Evolutionary conservation across 2,888 invertebrate genomes (phyloP).

Genomic region (Julus scandinavius): DNA sequence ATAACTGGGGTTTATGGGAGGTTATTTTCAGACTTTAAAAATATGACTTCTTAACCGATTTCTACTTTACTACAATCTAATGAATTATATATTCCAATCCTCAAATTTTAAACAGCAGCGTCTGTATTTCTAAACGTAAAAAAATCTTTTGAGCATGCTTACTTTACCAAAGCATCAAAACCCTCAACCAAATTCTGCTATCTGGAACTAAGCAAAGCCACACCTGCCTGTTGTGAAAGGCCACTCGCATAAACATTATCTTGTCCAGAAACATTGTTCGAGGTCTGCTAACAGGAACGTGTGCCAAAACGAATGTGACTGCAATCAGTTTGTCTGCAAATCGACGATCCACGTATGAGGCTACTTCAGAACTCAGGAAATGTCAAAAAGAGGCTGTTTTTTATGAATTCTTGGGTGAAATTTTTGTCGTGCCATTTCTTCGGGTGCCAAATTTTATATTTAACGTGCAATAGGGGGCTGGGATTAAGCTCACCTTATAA

Average conservation of each 20-base stretch:
- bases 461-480: slow-evolving; percentile 17
- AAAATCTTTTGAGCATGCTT: background rate
- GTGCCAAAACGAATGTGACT: background rate
- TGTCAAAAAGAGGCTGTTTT: slow-evolving; percentile 40
- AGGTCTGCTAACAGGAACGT: background rate
- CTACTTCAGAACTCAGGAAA: slow-evolving; percentile 35
- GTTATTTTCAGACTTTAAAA: too few relatives aligned
- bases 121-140: too few relatives aligned
- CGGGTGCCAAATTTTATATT: slow-evolving; percentile 36
- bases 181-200: background rate
- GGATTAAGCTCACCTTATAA: background rate
- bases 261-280: background rate
- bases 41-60: too few relatives aligned
- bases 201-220: background rate
- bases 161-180: background rate
- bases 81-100: too few relatives aligned
- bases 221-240: background rate
- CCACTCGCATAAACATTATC: background rate
- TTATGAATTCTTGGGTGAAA: slow-evolving; percentile 3
- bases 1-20: too few relatives aligned
- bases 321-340: background rate
- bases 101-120: too few relatives aligned
- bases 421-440: background rate
- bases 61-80: too few relatives aligned
- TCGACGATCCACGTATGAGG: background rate